Conservation (phyloP, 2,888 invertebrate species). For the Cabera pusaria region DNA sequence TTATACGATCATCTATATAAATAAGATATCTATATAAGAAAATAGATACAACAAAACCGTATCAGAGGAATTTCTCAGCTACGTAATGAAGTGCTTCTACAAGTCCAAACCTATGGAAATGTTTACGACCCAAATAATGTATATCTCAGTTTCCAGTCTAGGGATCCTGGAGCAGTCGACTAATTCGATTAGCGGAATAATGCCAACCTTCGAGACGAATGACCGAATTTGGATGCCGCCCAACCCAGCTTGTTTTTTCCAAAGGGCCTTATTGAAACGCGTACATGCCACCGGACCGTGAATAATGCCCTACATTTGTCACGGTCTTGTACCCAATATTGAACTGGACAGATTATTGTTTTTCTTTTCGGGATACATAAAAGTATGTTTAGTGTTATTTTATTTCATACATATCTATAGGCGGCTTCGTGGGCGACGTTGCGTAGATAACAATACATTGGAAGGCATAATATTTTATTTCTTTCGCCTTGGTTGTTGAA, state of each 20-base stretch:
- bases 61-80: no score
- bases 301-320: constrained; percentile 47
- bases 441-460: not conserved
- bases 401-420: constrained; percentile 9
- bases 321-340: constrained; percentile 29
- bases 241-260: constrained; percentile 52
- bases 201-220: constrained; percentile 29
- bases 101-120: constrained; percentile 2
- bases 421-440: not conserved
- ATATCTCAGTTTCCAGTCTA: constrained; percentile 14
- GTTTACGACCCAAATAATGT: constrained; percentile 6
- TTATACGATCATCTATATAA: no score
- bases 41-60: no score
- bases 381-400: constrained; percentile 19
- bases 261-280: constrained; percentile 45
- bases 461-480: no score
- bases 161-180: constrained; percentile 6
- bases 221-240: constrained; percentile 52
- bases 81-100: no score
- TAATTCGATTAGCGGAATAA: constrained; percentile 34
- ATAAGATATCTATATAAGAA: no score
- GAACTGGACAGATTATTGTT: constrained; percentile 29
- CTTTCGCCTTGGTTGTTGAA: no score
- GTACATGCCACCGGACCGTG: constrained; percentile 25
- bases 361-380: constrained; percentile 23